Evolutionary conservation across 2,888 invertebrate species (phyloP).

Genomic region (Lamellibrachia columna): DNA sequence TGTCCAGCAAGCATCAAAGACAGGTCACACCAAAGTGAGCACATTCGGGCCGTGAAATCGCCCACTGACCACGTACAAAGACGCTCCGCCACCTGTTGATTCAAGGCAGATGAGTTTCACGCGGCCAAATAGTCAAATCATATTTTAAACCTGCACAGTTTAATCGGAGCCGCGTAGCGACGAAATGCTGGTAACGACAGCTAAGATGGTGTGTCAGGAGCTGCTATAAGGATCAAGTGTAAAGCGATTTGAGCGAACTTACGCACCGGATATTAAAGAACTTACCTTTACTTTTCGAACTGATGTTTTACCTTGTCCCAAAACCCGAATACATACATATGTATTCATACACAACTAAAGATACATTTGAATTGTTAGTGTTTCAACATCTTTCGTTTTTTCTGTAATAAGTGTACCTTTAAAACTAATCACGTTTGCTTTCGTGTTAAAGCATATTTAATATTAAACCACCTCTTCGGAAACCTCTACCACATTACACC

Average conservation of each 20-base stretch:
- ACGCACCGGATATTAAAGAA: too few relatives aligned
- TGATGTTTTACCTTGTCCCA: not conserved
- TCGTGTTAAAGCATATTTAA: not conserved
- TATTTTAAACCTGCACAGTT: not conserved
- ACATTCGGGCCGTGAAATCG: not conserved
- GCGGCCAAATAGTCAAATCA: not conserved
- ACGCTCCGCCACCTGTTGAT: not conserved
- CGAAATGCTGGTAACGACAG: not conserved
- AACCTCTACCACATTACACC: too few relatives aligned
- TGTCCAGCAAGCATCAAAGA: not conserved
- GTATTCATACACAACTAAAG: not conserved
- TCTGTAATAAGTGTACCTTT: not conserved
- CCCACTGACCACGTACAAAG: not conserved
- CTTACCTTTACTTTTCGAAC: not conserved
- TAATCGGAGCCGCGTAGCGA: not conserved
- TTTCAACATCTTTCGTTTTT: not conserved
- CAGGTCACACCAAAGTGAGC: conserved; percentile 10
- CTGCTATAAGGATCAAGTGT: too few relatives aligned
- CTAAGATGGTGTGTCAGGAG: not conserved
- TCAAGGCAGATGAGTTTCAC: not conserved
- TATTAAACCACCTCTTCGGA: not conserved
- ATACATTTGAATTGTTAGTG: not conserved
- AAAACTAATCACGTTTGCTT: not conserved
- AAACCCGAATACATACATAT: not conserved
- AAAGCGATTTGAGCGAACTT: too few relatives aligned